Evolutionary conservation across 2,888 invertebrate genomes (phyloP).

Genomic region (Lasioglossum vierecki): DNA sequence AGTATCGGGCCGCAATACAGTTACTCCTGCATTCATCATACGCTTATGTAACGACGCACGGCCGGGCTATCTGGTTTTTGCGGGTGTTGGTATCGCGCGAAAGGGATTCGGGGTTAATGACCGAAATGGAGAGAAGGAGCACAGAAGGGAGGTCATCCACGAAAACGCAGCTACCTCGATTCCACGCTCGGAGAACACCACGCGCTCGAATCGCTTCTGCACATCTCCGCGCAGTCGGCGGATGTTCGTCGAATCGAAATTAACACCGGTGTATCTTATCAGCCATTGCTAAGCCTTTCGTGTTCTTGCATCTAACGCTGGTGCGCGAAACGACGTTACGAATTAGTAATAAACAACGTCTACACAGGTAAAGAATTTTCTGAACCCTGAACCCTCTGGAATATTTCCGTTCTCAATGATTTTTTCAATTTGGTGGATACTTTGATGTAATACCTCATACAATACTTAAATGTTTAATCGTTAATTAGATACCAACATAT

Average conservation of each 20-base stretch:
- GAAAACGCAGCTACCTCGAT: slow-evolving; percentile 60
- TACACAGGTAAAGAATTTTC: not conserved
- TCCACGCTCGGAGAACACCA: slow-evolving; percentile 14
- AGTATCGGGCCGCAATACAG: slow-evolving; percentile 51
- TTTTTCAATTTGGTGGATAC: too few relatives aligned
- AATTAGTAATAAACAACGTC: not conserved
- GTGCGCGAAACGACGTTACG: not conserved
- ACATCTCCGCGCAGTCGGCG: not conserved
- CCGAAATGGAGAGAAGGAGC: slow-evolving; percentile 54
- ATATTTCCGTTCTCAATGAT: too few relatives aligned
- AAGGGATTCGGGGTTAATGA: slow-evolving; percentile 70
- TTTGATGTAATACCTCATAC: too few relatives aligned
- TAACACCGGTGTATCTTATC: not conserved
- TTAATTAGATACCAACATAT: too few relatives aligned
- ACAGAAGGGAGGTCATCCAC: slow-evolving; percentile 54
- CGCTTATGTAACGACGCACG: slow-evolving; percentile 52
- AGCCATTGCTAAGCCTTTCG: not conserved
- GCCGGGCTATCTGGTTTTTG: slow-evolving; percentile 39
- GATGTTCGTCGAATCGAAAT: slow-evolving; percentile 40
- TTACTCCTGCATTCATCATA: slow-evolving; percentile 61
- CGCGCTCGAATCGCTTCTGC: not conserved
- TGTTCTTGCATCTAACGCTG: not conserved
- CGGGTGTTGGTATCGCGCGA: slow-evolving; percentile 59
- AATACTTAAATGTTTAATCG: too few relatives aligned
- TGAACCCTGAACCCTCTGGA: too few relatives aligned